These are phyloP conservation scores for Drosophila bocqueti DNA, from an alignment of 1,140 invertebrate species.

Conservation along the genomic window DNA sequence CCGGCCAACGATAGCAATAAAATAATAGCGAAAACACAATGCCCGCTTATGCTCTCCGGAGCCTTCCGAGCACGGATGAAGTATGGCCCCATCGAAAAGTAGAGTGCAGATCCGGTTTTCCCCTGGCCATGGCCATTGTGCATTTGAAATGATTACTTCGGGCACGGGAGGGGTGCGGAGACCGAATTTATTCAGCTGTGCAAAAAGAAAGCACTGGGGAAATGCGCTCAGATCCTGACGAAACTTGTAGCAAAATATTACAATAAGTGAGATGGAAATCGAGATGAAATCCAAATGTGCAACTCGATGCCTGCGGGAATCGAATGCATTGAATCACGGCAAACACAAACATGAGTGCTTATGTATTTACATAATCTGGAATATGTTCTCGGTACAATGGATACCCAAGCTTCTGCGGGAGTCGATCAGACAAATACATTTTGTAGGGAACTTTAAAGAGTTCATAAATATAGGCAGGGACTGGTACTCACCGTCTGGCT, in stretches of 20 bases:
- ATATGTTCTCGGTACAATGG: conserved; percentile 4
- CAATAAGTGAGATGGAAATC: conserved; percentile 19
- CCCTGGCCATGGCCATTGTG: conserved; percentile 61
- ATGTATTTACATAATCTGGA: neutral
- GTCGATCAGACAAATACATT: conserved; percentile 12
- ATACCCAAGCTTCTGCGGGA: neutral
- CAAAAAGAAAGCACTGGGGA: conserved; percentile 38
- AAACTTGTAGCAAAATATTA: conserved; percentile 51
- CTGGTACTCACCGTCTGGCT: conserved; percentile 70
- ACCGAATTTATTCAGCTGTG: conserved; percentile 68
- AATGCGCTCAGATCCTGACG: conserved; percentile 45
- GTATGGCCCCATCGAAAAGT: conserved; percentile 41
- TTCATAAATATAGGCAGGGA: conserved; percentile 71
- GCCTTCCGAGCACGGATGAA: conserved; percentile 34
- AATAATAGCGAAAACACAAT: conserved; percentile 8
- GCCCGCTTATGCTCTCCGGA: conserved; percentile 1
- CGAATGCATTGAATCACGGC: conserved; percentile 26
- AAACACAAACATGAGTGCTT: conserved; percentile 8
- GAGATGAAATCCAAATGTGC: conserved; percentile 30
- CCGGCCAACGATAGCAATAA: conserved; percentile 4
- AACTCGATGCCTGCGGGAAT: conserved; percentile 17
- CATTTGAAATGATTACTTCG: conserved; percentile 74
- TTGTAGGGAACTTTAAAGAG: conserved; percentile 25
- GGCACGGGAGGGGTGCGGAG: conserved; percentile 11
- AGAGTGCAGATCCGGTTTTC: conserved; percentile 28